Conservation (phyloP, 2,888 invertebrate genomes). For the Nomada flava region DNA sequence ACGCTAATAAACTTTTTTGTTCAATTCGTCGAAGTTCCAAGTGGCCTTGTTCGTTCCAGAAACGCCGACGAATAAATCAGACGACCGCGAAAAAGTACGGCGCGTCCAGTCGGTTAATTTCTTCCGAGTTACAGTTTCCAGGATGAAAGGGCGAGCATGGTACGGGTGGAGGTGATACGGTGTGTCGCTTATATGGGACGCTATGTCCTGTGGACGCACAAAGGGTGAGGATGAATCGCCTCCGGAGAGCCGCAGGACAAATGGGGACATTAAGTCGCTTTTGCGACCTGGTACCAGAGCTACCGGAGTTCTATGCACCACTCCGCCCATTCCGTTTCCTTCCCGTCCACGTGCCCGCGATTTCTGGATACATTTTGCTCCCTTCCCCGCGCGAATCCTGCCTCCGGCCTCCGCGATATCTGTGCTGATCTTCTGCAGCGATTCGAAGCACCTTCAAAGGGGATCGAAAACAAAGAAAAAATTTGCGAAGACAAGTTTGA, state of each 20-base stretch:
- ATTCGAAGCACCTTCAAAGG: neutral
- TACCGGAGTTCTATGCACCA: slow-evolving; percentile 60
- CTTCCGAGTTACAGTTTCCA: slow-evolving; percentile 71
- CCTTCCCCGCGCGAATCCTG: slow-evolving; percentile 16
- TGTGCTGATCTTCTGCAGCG: no score
- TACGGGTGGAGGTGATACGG: slow-evolving; percentile 65
- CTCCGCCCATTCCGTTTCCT: slow-evolving; percentile 37
- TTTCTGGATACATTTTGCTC: slow-evolving; percentile 33
- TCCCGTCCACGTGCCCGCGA: slow-evolving; percentile 56
- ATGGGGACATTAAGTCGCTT: slow-evolving; percentile 82
- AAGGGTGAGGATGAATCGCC: slow-evolving; percentile 79
- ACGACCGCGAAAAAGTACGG: slow-evolving; percentile 45
- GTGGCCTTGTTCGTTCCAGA: neutral
- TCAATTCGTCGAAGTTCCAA: no score
- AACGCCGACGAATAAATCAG: slow-evolving; percentile 46
- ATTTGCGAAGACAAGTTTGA: no score
- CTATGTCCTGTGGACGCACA: slow-evolving; percentile 68
- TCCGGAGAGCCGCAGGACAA: slow-evolving; percentile 81
- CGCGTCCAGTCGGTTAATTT: slow-evolving; percentile 69
- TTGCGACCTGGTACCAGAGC: slow-evolving; percentile 77
- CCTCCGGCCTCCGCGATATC: neutral
- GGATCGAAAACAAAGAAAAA: neutral
- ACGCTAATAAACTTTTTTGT: no score
- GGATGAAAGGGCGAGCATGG: slow-evolving; percentile 55
- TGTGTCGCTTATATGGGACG: slow-evolving; percentile 75